Conservation (phyloP, 2,113 vertebrate species). For the Hippocampus barbouri region DNA sequence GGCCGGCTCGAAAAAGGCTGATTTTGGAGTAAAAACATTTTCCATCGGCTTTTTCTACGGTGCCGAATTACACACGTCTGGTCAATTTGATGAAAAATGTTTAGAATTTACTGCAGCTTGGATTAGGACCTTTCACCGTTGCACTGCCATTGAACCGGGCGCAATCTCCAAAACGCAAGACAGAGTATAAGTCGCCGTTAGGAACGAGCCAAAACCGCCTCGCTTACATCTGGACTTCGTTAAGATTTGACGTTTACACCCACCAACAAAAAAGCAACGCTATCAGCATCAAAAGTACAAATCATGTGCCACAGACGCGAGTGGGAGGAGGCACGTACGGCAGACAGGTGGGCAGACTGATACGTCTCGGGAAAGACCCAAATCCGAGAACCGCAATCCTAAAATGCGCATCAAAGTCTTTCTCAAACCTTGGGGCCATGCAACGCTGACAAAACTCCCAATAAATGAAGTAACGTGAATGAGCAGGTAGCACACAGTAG, state of each 20-base stretch:
- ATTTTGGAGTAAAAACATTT: conserved; percentile 49
- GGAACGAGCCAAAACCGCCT: conserved; percentile 41
- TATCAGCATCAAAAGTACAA: conserved; percentile 53
- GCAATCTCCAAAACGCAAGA: conserved; percentile 37
- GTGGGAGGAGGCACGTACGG: conserved; percentile 23
- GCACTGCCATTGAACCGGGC: conserved; percentile 34
- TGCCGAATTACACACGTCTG: conserved; percentile 37
- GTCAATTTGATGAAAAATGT: conserved; percentile 59
- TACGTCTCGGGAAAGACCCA: conserved; percentile 5
- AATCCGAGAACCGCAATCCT: background rate
- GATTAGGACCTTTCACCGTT: conserved; percentile 51
- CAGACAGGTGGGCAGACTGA: conserved; percentile 26
- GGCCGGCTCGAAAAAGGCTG: conserved; percentile 8
- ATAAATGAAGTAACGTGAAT: conserved; percentile 4
- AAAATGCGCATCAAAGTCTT: background rate
- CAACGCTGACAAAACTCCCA: background rate
- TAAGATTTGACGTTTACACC: conserved; percentile 51
- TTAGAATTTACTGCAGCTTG: conserved; percentile 53
- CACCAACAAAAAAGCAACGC: conserved; percentile 58
- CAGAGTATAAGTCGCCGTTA: conserved; percentile 31
- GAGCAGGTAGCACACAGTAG: conserved; percentile 8
- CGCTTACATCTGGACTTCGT: conserved; percentile 61
- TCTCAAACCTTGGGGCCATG: background rate
- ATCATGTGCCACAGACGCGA: conserved; percentile 46
- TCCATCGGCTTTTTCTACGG: conserved; percentile 29